phyloP scores from a whole-genome alignment of 2,113 vertebrate genomes.

The Bombycilla garrulus region DNA sequence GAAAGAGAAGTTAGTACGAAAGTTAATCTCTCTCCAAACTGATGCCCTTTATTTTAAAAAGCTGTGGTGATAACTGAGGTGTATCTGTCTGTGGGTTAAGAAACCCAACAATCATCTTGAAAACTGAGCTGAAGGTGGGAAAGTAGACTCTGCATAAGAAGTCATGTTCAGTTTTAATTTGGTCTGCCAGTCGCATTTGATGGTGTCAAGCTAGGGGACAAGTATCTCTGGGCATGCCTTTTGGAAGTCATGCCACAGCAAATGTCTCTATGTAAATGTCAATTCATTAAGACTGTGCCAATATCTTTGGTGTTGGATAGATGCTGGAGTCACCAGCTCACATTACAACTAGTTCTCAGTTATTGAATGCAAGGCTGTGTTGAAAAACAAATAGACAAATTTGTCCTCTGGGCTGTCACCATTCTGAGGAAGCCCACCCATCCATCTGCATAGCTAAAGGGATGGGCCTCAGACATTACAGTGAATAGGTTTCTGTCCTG shows the following conservation, averaged over 20 bases:
- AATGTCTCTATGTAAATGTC: background rate
- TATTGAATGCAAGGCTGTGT: background rate
- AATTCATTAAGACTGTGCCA: background rate
- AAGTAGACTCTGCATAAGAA: background rate
- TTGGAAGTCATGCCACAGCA: background rate
- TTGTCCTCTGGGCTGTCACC: background rate
- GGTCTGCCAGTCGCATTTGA: background rate
- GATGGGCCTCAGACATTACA: rapidly evolving
- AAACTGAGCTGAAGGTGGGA: background rate
- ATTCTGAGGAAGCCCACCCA: background rate
- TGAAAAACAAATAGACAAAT: background rate
- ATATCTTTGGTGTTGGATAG: background rate
- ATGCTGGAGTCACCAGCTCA: background rate
- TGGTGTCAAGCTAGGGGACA: background rate
- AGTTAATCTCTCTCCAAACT: background rate
- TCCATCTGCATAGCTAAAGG: background rate
- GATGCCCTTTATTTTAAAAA: background rate
- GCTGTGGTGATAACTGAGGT: background rate
- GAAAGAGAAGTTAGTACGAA: background rate
- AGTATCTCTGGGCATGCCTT: background rate
- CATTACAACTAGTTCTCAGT: background rate
- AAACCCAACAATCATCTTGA: background rate
- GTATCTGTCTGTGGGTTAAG: background rate
- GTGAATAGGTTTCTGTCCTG: background rate
- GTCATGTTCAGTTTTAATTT: background rate